Percentiles rank a stretch among this genome's conserved stretches.
phyloP scores from a whole-genome alignment of 1,140 invertebrate species.

The Physella acuta region DNA sequence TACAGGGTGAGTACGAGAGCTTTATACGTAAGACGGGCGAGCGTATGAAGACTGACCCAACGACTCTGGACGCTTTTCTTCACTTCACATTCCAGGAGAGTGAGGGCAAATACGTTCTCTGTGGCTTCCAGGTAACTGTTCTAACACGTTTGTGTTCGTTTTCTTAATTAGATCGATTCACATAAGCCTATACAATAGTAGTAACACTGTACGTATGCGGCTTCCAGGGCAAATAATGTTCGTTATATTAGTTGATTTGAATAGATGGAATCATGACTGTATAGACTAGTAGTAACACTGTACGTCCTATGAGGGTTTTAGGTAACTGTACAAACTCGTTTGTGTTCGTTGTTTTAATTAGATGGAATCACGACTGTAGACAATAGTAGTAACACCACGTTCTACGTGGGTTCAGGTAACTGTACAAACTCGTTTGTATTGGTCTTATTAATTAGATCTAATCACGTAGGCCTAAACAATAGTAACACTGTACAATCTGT shows the following conservation, averaged over 20 bases:
- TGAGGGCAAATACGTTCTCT: slow-evolving; percentile 25
- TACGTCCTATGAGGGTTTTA: too few relatives aligned
- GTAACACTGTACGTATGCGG: not conserved
- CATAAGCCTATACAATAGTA: not conserved
- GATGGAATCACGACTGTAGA: too few relatives aligned
- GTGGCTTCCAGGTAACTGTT: slow-evolving; percentile 29
- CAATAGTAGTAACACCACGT: too few relatives aligned
- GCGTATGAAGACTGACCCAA: slow-evolving; percentile 13
- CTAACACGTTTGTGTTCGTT: not conserved
- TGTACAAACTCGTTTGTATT: too few relatives aligned
- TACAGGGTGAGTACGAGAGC: slow-evolving; percentile 14
- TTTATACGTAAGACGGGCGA: slow-evolving; percentile 27
- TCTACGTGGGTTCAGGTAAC: too few relatives aligned
- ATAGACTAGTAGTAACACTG: too few relatives aligned
- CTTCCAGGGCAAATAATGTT: not conserved
- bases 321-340: too few relatives aligned
- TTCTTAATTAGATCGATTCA: not conserved
- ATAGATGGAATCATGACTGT: too few relatives aligned
- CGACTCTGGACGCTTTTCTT: slow-evolving; percentile 26
- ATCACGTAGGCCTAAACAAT: too few relatives aligned
- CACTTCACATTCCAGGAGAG: slow-evolving; percentile 32
- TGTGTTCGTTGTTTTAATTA: too few relatives aligned
- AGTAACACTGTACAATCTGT: too few relatives aligned
- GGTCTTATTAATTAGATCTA: too few relatives aligned
- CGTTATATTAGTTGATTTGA: not conserved